Base-by-base conservation (phyloP, 1,140 invertebrate species). In the Microplitis mediator region DNA sequence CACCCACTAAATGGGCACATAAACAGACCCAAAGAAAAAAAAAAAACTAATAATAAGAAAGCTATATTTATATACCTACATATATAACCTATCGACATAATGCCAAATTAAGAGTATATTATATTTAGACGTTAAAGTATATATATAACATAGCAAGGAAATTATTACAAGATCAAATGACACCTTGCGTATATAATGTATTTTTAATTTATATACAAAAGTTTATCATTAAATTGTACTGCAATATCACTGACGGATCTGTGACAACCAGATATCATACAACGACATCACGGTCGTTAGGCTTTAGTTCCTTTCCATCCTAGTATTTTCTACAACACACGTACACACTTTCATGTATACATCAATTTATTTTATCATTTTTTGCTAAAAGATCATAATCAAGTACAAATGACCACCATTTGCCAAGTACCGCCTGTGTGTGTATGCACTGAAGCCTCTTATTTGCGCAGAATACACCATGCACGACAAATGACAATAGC, bases 231-330 rank as follows among this genome's bases (percentile, higher is more conserved):
- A 23, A 65, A 61, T 61, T 34, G 51, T 70, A 45, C 60, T 50
- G 75, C 75, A 80, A 83, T 85, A 83, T 84, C 82, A 81, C 79
- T 80, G 79, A 76, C 80, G 79, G 82, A 84, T 84, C 83, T 83
- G 78, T 81, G 79, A 83, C 77, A 77, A 56, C 69, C n/a, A 71
- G 80, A 80, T 86, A 85, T 85, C 84, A 75, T 78, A 77, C 79
- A 79, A 78, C 77, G 73, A 71, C 78, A 85, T 86, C 84, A 83
- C 74, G 82, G 80, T 86, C 83, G 79, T 86, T 85, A 85, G 80
- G 82, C 76, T 66, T 66, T 60, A 68, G 23, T 69, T 34, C 50
- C 50, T 45, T 51, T 32, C 8, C 34, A 51, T 69, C 23, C 23
- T 56, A 8, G 58, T 71, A 34, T 61, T 60, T 16, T 51, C 58